phyloP scores from a whole-genome alignment of 1,140 invertebrate species.

The Drosophila albomicans region DNA sequence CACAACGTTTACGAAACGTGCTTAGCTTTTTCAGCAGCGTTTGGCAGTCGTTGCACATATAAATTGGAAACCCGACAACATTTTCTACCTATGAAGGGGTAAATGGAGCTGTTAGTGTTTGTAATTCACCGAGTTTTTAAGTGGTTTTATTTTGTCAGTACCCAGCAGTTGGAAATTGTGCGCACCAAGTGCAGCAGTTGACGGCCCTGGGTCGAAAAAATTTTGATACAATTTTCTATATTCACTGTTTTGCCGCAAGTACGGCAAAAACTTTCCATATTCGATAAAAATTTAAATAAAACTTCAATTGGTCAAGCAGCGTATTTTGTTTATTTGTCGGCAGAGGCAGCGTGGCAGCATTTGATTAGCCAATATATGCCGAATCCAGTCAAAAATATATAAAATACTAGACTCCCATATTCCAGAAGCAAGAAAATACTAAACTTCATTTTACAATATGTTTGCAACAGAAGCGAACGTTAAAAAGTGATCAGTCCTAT shows the following conservation, averaged over 20 bases:
- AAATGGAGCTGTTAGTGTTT: constrained; percentile 4
- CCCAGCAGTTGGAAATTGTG: constrained; percentile 67
- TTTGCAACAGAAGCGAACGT: no score
- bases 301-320: constrained; percentile 4
- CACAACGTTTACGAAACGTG: constrained; percentile 60
- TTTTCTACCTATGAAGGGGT: constrained; percentile 45
- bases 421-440: neutral
- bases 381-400: neutral
- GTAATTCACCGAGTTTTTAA: neutral
- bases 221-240: constrained; percentile 41
- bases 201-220: constrained; percentile 45
- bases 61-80: constrained; percentile 39
- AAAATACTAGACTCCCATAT: constrained; percentile 5
- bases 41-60: constrained; percentile 57
- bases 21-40: constrained; percentile 47
- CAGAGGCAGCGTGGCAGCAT: constrained; percentile 5
- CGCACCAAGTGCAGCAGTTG: constrained; percentile 48
- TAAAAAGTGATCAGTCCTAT: no score
- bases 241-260: constrained; percentile 55
- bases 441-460: neutral
- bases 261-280: constrained; percentile 65
- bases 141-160: constrained; percentile 2
- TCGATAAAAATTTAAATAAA: constrained; percentile 26
- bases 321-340: neutral
- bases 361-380: neutral